phyloP scores from a whole-genome alignment of 92 coral and sea anemone genomes.

The Galaxea fascicularis region DNA sequence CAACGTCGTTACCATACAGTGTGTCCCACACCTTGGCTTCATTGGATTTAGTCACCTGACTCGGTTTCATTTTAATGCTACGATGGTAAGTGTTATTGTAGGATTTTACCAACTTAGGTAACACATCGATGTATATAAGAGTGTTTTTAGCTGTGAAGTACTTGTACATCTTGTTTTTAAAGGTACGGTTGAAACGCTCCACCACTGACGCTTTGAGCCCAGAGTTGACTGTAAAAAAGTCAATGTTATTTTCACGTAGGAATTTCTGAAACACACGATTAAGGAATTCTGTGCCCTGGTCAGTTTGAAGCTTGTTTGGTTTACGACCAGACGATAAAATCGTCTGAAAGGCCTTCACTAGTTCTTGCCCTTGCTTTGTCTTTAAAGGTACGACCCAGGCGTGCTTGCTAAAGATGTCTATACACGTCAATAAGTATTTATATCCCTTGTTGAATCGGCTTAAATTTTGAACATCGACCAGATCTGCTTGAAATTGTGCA shows the following conservation, averaged over 20 bases:
- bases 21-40: conserved; percentile 55
- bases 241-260: conserved; percentile 22
- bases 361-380: neutral
- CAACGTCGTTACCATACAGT: conserved; percentile 48
- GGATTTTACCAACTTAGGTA: conserved; percentile 45
- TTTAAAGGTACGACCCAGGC: neutral
- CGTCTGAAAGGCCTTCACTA: neutral
- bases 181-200: neutral
- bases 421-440: conserved; percentile 35
- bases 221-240: conserved; percentile 43
- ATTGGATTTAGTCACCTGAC: conserved; percentile 38
- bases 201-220: conserved; percentile 32
- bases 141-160: conserved; percentile 19
- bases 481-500: conserved; percentile 47
- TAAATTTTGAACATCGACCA: conserved; percentile 36
- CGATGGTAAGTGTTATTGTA: conserved; percentile 61
- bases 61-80: conserved; percentile 51
- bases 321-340: too few relatives aligned
- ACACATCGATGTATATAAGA: conserved; percentile 21
- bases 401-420: conserved; percentile 22
- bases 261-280: conserved; percentile 25
- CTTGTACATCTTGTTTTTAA: neutral
- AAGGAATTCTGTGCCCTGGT: neutral
- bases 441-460: conserved; percentile 51
- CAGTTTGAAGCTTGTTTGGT: conserved; percentile 34